Percentiles rank a stretch among this genome's conserved stretches.
Evolutionary conservation across 64 coral and sea anemone genomes (phyloP).

Genomic region (Montipora cactus): DNA sequence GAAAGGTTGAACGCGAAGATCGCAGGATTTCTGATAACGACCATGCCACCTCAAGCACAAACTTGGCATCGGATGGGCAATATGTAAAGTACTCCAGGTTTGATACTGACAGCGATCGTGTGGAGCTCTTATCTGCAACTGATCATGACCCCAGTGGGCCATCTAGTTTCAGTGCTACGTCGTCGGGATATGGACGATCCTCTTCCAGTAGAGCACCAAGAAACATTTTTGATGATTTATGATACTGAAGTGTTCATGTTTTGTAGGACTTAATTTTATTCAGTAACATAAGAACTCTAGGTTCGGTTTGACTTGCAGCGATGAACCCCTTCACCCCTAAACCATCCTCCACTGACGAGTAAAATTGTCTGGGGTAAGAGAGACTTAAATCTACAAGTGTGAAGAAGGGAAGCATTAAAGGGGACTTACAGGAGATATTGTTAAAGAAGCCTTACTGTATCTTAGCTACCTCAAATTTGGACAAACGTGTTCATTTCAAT

Average conservation of each 20-base stretch:
- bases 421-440: too few relatives aligned
- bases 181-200: slow-evolving; percentile 77
- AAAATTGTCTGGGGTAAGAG: too few relatives aligned
- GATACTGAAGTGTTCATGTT: neutral
- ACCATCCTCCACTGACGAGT: too few relatives aligned
- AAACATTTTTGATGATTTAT: slow-evolving; percentile 99
- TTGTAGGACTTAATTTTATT: too few relatives aligned
- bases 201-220: slow-evolving; percentile 72
- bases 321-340: too few relatives aligned
- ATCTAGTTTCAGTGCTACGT: slow-evolving; percentile 28
- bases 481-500: too few relatives aligned
- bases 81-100: slow-evolving; percentile 86
- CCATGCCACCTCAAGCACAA: slow-evolving; percentile 83
- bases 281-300: too few relatives aligned
- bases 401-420: too few relatives aligned
- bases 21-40: slow-evolving; percentile 40
- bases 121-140: slow-evolving; percentile 83
- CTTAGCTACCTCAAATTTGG: too few relatives aligned
- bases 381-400: too few relatives aligned
- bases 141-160: slow-evolving; percentile 79
- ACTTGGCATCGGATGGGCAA: slow-evolving; percentile 72
- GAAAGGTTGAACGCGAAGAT: slow-evolving; percentile 61
- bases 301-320: too few relatives aligned
- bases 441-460: too few relatives aligned
- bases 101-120: slow-evolving; percentile 86